Percentiles rank a stretch among this genome's conserved stretches.
phyloP scores from a whole-genome alignment of 2,797 vertebrate species.

The Chloroceryle inda region DNA sequence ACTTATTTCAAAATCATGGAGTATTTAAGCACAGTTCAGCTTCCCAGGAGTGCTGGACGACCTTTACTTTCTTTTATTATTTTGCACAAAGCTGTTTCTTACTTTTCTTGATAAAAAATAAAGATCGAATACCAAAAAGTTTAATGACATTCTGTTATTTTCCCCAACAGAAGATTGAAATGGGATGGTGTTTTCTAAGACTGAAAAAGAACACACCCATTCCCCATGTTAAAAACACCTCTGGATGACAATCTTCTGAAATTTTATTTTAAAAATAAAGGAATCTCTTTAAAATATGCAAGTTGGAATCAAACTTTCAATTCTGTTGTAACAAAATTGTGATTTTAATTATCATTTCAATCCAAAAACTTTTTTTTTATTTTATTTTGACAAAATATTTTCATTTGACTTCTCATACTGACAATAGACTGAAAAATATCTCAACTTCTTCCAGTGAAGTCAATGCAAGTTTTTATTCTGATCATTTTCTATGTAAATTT shows the following conservation, averaged over 20 bases:
- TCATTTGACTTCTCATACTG: not conserved
- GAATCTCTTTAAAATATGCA: not conserved
- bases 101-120: not conserved
- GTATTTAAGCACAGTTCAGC: not conserved
- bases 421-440: not conserved
- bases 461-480: not conserved
- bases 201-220: accelerated
- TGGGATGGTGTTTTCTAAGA: not conserved
- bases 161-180: not conserved
- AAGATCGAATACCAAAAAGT: not conserved
- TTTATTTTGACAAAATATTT: slow-evolving; percentile 39
- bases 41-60: not conserved
- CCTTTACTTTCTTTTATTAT: not conserved
- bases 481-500: not conserved
- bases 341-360: not conserved
- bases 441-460: not conserved
- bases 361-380: not conserved
- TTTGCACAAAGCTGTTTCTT: not conserved
- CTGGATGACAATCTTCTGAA: not conserved
- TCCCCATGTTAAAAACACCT: not conserved
- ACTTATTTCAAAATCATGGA: not conserved
- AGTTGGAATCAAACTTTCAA: not conserved
- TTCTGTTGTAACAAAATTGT: not conserved
- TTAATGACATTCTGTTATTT: not conserved
- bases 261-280: not conserved